Conservation (phyloP, 2,113 vertebrate genomes). For the Felis chaus region DNA sequence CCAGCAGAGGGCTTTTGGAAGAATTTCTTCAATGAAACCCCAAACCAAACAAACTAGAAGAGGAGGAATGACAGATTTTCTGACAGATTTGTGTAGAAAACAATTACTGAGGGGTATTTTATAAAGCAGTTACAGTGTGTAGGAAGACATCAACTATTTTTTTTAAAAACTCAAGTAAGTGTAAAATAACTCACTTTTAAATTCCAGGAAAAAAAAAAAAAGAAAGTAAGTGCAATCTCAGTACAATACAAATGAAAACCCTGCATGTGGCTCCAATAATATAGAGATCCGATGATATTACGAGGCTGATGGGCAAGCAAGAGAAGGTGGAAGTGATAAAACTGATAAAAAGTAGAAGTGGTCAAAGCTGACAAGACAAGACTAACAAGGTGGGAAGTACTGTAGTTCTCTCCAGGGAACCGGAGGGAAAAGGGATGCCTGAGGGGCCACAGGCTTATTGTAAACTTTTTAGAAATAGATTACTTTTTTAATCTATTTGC, state of each 20-base stretch:
- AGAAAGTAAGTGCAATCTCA: neutral
- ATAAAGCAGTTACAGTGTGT: neutral
- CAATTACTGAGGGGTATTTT: neutral
- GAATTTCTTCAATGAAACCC: neutral
- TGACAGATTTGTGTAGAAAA: neutral
- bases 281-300: neutral
- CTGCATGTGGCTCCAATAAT: neutral
- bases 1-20: neutral
- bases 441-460: neutral
- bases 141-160: neutral
- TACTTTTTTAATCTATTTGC: neutral
- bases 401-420: neutral
- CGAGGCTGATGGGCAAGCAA: neutral
- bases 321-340: neutral
- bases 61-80: neutral
- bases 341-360: neutral
- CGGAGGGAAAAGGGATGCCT: neutral
- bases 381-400: neutral
- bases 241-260: neutral
- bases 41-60: neutral
- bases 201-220: neutral
- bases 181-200: constrained; percentile 19
- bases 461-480: neutral
- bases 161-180: neutral
- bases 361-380: neutral